Percentiles rank a stretch among this genome's conserved stretches.
These are phyloP conservation scores for Apodemia mormo DNA, from an alignment of 2,888 invertebrate genomes.

Conservation along the genomic window DNA sequence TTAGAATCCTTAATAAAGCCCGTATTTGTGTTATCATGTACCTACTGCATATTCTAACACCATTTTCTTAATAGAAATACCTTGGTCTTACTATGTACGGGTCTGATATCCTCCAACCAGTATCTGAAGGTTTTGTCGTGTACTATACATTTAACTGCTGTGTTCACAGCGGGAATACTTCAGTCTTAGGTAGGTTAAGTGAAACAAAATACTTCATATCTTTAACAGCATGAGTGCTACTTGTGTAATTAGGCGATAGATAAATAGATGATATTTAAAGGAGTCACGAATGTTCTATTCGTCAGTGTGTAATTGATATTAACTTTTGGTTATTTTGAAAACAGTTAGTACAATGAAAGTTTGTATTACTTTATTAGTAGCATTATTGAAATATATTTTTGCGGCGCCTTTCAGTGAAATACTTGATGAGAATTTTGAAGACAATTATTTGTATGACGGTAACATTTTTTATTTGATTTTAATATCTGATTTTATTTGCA, in stretches of 20 bases:
- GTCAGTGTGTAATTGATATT: conserved; percentile 37
- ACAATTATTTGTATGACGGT: not conserved
- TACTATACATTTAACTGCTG: not conserved
- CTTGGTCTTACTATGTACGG: conserved; percentile 7
- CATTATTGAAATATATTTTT: not conserved
- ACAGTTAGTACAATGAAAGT: not conserved
- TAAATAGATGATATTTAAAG: conserved; percentile 40
- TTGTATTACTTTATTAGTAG: not conserved
- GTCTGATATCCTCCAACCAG: not conserved
- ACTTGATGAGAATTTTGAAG: not conserved
- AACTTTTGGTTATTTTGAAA: not conserved
- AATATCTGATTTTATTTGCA: no score
- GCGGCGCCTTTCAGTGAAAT: not conserved
- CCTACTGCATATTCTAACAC: not conserved
- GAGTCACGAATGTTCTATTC: conserved; percentile 38
- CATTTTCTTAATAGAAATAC: not conserved
- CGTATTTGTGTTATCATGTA: not conserved
- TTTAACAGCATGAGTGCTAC: conserved; percentile 46
- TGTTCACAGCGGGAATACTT: conserved; percentile 19
- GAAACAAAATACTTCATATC: not conserved
- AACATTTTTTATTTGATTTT: not conserved
- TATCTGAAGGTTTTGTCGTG: conserved; percentile 3
- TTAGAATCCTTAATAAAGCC: conserved; percentile 5
- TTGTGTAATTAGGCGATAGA: conserved; percentile 68
- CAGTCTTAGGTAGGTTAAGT: conserved; percentile 17